Percentiles rank a stretch among this genome's conserved stretches.
phyloP scores from a whole-genome alignment of 2,113 vertebrate genomes.

The Gila orcuttii region DNA sequence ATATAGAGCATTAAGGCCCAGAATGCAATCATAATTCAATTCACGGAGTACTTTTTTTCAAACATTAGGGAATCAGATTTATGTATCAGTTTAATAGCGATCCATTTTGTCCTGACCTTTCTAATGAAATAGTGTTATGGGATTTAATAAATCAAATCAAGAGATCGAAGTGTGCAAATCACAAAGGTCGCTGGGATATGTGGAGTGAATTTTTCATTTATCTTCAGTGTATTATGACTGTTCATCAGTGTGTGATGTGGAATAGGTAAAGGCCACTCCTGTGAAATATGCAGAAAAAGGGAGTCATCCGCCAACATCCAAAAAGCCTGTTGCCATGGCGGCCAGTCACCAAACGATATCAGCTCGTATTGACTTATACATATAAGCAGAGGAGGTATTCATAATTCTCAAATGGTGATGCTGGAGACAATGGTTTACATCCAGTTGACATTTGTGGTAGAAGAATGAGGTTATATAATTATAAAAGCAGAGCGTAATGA shows the following conservation, averaged over 20 bases:
- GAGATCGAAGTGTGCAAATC: background rate
- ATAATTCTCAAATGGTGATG: constrained; percentile 13
- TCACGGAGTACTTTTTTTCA: background rate
- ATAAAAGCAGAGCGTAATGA: background rate
- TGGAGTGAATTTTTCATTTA: background rate
- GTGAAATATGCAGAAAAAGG: background rate
- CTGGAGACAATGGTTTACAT: constrained; percentile 23
- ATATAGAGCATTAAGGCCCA: background rate
- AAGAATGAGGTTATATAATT: constrained; percentile 12
- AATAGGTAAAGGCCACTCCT: background rate
- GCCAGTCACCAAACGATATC: background rate
- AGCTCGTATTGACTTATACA: background rate
- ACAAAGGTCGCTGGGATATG: background rate
- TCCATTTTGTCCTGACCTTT: constrained; percentile 14
- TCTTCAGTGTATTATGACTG: background rate
- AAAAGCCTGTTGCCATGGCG: constrained; percentile 55
- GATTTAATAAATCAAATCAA: constrained; percentile 18
- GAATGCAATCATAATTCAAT: constrained; percentile 28
- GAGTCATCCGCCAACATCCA: constrained; percentile 29
- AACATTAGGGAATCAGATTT: constrained; percentile 28
- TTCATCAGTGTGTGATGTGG: background rate
- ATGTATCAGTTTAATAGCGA: constrained; percentile 9
- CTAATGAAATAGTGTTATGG: background rate
- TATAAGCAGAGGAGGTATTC: background rate
- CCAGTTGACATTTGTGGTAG: constrained; percentile 2